Evolutionary conservation across 1,140 invertebrate genomes (phyloP), one percentile per base, ranked within the genome.

Genomic region (Hyphantria cunea): DNA sequence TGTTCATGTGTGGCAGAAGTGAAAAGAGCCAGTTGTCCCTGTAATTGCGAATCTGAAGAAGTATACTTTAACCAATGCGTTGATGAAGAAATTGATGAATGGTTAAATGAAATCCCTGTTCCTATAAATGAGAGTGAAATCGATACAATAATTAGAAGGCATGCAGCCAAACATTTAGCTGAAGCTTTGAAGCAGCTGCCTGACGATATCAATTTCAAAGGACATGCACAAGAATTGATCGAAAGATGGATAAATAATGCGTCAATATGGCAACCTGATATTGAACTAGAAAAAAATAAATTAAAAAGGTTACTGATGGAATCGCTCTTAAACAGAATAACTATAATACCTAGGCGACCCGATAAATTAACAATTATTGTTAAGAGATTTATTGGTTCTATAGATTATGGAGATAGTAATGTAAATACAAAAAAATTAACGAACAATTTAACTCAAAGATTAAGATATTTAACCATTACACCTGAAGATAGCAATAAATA

Each of bases 401-500:
- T 69, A 14, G 11, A 52, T 47, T 48, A 52, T 45, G 32, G 54
- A 33, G 45, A 63, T 34, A 15, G 31, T 39, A 15, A 32, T 15
- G 45, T 56, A 7, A 54, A 70, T 34, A 67, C 52, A 41, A 48
- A 66, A 11, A 44, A 54, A n/a, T 39, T 72, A 47, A 41, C 48
- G 3, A 47, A 64, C 42, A 55, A 63, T 34, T 60, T 70, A 48
- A 17, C 45, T 14, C 62, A 69, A 13, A 70, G 54, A 45, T 48
- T 79, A 15, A 77, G 68, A 64, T 49, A 41, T 0, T 14, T 78
- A 14, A 31, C 67, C 14, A 8, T 54, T 6, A 66, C 55, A 32
- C 61, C 71, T 6, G 32, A 25, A 11, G 41, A 49, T 56, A 61
- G 68, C n/a, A 11, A 49, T 11, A 49, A 67, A 10, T 75, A 72